Conservation (phyloP, 1,140 invertebrate species). For the Belonocnema kinseyi region DNA sequence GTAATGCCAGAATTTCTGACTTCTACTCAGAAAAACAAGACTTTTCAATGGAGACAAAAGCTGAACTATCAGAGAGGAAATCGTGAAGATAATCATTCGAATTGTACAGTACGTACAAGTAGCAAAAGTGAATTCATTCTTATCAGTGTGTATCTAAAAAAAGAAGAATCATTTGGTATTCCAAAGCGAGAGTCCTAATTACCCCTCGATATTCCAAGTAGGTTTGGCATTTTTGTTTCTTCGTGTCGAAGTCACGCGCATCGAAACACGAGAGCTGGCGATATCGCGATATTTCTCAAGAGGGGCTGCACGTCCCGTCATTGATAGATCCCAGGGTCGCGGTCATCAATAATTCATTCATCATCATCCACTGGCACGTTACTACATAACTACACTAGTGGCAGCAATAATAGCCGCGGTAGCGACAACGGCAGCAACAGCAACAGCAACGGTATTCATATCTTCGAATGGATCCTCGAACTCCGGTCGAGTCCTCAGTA, state of each 20-base stretch:
- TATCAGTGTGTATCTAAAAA: background rate
- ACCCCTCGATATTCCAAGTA: constrained; percentile 28
- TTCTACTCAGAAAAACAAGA: too few species aligned
- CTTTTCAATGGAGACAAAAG: too few species aligned
- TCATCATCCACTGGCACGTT: constrained; percentile 61
- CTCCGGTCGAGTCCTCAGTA: constrained; percentile 24
- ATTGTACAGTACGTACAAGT: background rate
- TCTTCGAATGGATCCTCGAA: constrained; percentile 67
- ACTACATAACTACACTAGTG: constrained; percentile 3
- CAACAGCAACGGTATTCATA: constrained; percentile 64
- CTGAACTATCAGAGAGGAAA: too few species aligned
- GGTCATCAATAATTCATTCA: constrained; percentile 74
- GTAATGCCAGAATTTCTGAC: too few species aligned
- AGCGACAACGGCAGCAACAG: constrained; percentile 49
- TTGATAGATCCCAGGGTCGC: constrained; percentile 61
- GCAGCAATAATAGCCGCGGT: constrained; percentile 39
- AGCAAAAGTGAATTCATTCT: background rate
- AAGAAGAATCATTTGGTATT: constrained; percentile 14
- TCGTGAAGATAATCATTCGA: too few species aligned
- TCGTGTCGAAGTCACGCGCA: constrained; percentile 27
- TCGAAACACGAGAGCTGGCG: constrained; percentile 31
- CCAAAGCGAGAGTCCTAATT: constrained; percentile 13
- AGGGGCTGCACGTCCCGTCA: constrained; percentile 50
- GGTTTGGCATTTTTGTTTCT: constrained; percentile 9
- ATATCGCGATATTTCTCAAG: constrained; percentile 43